Evolutionary conservation across 2,888 invertebrate species (phyloP), one percentile per base, ranked within the genome.

Genomic region (Carcina quercana): DNA sequence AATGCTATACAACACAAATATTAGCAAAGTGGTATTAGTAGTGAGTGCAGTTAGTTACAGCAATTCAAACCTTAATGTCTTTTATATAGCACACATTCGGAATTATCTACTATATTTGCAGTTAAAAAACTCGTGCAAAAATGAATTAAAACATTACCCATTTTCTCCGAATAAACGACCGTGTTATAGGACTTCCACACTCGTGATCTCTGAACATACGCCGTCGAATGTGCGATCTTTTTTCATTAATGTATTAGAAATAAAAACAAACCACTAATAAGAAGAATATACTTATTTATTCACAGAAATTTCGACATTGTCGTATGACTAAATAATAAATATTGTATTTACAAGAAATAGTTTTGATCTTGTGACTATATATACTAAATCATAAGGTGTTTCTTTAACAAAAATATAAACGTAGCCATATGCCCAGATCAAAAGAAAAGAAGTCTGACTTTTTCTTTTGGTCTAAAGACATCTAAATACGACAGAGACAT

Each of bases 201-300:
- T 32, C 17, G 20, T 17, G 20, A 26, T 30, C 13, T 32, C 24
- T 24, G 4, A 30, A 21, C 3, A 8, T 26, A 5, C 5, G n/a
- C 42, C 49, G 49, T 45, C 39, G 40, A 45, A 45, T 30, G 42
- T n/a, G 43, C 36, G 36, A 15, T 38, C 31, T 40, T 41, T 44
- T 43, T 37, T 43, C 40, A 41, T 32, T 7, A n/a, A 15, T 15
- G 3, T 14, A 29, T n/a, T 15, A 56, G 61, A 74, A 76, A 74
- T 67, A 68, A 78, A 79, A 78, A 69, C 66, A 75, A 73, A 78
- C 67, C 66, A 74, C 63, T 51, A 59, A 66, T 71, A 63, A 68
- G 69, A 70, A 71, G 67, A 73, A 71, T 68, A 80, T 70, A 74
- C 60, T 69, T 66, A 59, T 80, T 80, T 79, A 80, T 80, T 80